Evolutionary conservation across 2,888 invertebrate species (phyloP), one percentile per base, ranked within the genome.

Genomic region (Bellardia pandia): DNA sequence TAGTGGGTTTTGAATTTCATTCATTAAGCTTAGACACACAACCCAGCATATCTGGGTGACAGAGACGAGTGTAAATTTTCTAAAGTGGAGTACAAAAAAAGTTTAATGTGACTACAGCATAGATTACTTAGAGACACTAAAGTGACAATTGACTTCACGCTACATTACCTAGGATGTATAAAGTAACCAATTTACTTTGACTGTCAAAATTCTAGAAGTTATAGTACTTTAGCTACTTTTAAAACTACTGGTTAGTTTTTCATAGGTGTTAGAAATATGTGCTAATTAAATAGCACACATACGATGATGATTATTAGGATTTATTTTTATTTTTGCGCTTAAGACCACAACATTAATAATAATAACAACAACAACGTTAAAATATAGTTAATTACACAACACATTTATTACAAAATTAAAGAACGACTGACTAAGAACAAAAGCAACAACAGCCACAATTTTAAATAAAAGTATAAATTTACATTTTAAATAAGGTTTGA

Each of bases 321-420:
- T 14, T 7, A 2, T 40, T 3, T 69, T 33, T 37, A 23, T 23
- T 64, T 51, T 40, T 2, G 81, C 45, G 16, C 40, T 16, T 45
- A 56, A 9, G 30, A 23, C 16, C 13, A 68, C 58, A 58, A 51
- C 48, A 56, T 16, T 33, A 53, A 56, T 23, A 56, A 23, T 56
- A 9, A 56, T 23, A 23, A 56, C 23, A 51, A 48, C 33, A 23
- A 58, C 51, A 33, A 37, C 60, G 16, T 16, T 23, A 75, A 80
- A 79, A 85, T 69, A 68, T 68, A 42, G 58, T 80, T 85, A 85
- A 85, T 85, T 80, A 76, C 75, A 84, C 16, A 30, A 62, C 37
- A 72, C 0, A n/a, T 1, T 56, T 58, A 30, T 37, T 23, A 66
- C 16, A 66, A 66, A 66, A 23, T 60, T 58, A 13, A 58, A 60